Percentiles rank a stretch among this genome's conserved stretches.
phyloP scores from a whole-genome alignment of 2,797 vertebrate genomes.

The Acipenser transmontanus region DNA sequence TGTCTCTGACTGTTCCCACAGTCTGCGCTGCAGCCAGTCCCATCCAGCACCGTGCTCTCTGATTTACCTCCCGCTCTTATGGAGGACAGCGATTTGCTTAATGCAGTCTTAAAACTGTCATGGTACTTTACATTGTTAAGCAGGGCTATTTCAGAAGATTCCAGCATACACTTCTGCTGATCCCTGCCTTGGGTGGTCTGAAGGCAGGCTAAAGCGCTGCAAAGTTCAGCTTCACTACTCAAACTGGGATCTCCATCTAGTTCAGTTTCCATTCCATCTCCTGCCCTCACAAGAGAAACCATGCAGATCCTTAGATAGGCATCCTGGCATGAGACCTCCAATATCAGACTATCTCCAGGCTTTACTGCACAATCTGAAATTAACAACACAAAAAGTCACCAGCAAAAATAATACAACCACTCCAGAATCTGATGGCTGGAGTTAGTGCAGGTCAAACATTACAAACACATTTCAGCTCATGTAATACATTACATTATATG shows the following conservation, averaged over 20 bases:
- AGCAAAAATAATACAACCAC: slow-evolving; percentile 1
- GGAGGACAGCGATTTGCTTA: slow-evolving; percentile 66
- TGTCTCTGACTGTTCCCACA: slow-evolving; percentile 23
- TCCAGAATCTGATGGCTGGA: too few relatives aligned
- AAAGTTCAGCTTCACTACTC: slow-evolving; percentile 79
- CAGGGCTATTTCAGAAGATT: slow-evolving; percentile 84
- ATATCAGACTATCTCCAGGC: slow-evolving; percentile 63
- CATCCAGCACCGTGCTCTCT: slow-evolving; percentile 34
- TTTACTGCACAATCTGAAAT: slow-evolving; percentile 66
- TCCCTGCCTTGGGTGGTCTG: slow-evolving; percentile 62
- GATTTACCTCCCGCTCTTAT: slow-evolving; percentile 45
- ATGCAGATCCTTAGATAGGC: slow-evolving; percentile 82
- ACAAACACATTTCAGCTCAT: too few relatives aligned
- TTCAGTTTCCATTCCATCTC: slow-evolving; percentile 40
- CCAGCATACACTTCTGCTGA: slow-evolving; percentile 64
- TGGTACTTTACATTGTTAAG: slow-evolving; percentile 82
- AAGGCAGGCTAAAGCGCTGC: slow-evolving; percentile 79
- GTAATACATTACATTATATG: too few relatives aligned
- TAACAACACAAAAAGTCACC: too few relatives aligned
- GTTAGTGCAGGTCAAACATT: too few relatives aligned
- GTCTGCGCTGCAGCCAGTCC: slow-evolving; percentile 16
- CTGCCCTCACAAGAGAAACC: slow-evolving; percentile 52
- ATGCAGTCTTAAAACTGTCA: slow-evolving; percentile 67
- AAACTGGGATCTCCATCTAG: slow-evolving; percentile 10
- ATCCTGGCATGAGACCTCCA: slow-evolving; percentile 84